phyloP scores from a whole-genome alignment of 2,797 vertebrate species.

The Lateolabrax maculatus region DNA sequence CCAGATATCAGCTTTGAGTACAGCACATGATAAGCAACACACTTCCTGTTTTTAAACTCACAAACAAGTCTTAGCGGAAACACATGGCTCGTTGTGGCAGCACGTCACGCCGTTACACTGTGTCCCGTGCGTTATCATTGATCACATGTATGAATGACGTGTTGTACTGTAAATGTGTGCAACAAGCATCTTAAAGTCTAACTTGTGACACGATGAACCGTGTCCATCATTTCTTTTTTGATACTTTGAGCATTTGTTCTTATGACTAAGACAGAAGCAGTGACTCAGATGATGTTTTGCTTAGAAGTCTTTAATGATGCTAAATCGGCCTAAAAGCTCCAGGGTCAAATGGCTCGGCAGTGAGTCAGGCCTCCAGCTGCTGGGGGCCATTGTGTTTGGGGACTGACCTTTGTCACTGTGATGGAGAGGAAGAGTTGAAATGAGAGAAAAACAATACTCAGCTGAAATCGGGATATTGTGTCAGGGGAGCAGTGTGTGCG shows the following conservation, averaged over 20 bases:
- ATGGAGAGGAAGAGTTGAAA: slow-evolving; percentile 52
- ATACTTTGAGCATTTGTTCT: slow-evolving; percentile 3
- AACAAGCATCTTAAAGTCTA: background rate
- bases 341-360: slow-evolving; percentile 51
- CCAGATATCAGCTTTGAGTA: slow-evolving; percentile 23
- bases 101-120: background rate
- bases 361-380: slow-evolving; percentile 76
- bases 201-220: background rate
- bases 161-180: slow-evolving; percentile 7
- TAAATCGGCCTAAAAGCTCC: slow-evolving; percentile 47
- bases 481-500: slow-evolving; percentile 2
- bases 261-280: slow-evolving; percentile 42
- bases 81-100: too few relatives aligned
- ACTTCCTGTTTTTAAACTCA: slow-evolving; percentile 40
- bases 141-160: slow-evolving; percentile 4
- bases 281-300: slow-evolving; percentile 56
- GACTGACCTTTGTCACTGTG: slow-evolving; percentile 66
- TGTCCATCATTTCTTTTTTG: background rate
- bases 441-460: slow-evolving; percentile 50
- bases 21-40: slow-evolving; percentile 25
- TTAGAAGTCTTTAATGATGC: slow-evolving; percentile 42
- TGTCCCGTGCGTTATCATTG: background rate
- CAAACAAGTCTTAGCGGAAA: slow-evolving; percentile 30
- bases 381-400: slow-evolving; percentile 66
- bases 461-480: slow-evolving; percentile 45